Base-by-base conservation (phyloP, 2,888 invertebrate species). In the Unio delphinus region DNA sequence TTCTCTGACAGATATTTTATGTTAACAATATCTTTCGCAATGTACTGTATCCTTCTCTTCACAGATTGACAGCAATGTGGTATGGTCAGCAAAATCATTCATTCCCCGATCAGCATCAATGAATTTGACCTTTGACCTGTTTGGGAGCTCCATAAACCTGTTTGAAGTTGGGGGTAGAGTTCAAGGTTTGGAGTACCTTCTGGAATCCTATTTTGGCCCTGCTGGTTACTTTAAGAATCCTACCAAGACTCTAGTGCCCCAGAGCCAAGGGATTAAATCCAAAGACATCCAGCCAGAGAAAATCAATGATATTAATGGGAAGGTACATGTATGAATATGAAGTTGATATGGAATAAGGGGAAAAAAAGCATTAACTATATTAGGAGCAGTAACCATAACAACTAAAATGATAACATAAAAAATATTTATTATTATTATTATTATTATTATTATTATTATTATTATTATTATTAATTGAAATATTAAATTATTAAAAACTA, bases 81-180 rank as follows among this genome's bases (percentile, higher is more conserved):
- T 90, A 73, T 90, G 85, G 85, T 89, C 89, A 0, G 73, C 83
- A 20, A 82, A 87, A 65, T 88, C 89, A 20, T 89, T 87, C 74
- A 64, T 90, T 11, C 90, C 90, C 6, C 79, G 90, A 63, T 89
- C 89, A 15, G 88, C 84, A 60, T 85, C 82, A 73, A 70, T 89
- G 60, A 90, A 90, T 76, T 73, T 90, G 70, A 90, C 90, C n/a
- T 80, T 89, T 54, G 87, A 90, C 74, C 70, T 90, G 69, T 90
- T 90, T 74, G 98, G 98, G 0, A 95, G 96, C 88, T 95, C 96
- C 0, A 93, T 98, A 68, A 98, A 98, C 89, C 89, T 95, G 65
- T 91, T 96, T 78, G 95, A 96, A 92, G 56, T 97, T 64, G 94
- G 94, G 84, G 93, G 94, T 6, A 93, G 97, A 71, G 92, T 94